Conservation (phyloP, 2,888 invertebrate genomes). For the Polydrusus cervinus region DNA sequence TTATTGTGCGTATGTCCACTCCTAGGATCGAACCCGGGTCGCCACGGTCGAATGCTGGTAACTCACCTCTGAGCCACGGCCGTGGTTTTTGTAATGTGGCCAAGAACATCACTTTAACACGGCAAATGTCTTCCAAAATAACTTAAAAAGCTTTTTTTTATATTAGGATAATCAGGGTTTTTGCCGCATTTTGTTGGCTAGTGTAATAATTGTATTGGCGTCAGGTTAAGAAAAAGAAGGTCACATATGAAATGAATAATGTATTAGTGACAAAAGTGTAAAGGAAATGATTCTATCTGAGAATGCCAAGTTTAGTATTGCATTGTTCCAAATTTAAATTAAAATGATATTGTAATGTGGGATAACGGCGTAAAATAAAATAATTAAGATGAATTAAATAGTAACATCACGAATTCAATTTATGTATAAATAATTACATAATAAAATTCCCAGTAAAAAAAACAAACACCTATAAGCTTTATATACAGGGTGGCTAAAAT, state of each 20-base stretch:
- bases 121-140: too few relatives aligned
- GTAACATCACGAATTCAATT: conserved; percentile 1
- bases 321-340: conserved; percentile 31
- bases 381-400: conserved; percentile 15
- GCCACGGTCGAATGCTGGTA: too few relatives aligned
- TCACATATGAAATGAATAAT: conserved; percentile 28
- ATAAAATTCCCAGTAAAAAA: not conserved
- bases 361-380: conserved; percentile 22
- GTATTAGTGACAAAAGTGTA: conserved; percentile 29
- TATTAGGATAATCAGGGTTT: too few relatives aligned
- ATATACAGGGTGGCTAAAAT: too few relatives aligned
- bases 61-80: too few relatives aligned
- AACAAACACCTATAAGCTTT: too few relatives aligned
- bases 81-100: too few relatives aligned
- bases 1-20: too few relatives aligned
- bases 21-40: too few relatives aligned
- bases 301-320: conserved; percentile 24
- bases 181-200: too few relatives aligned
- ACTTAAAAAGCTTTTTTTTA: too few relatives aligned
- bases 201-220: not conserved
- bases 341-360: conserved; percentile 3
- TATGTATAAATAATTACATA: not conserved
- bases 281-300: conserved; percentile 34
- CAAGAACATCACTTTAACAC: too few relatives aligned
- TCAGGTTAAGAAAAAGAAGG: not conserved